Evolutionary conservation across 2,797 vertebrate genomes (phyloP).

Genomic region (Cryptoblepharus egeriae): DNA sequence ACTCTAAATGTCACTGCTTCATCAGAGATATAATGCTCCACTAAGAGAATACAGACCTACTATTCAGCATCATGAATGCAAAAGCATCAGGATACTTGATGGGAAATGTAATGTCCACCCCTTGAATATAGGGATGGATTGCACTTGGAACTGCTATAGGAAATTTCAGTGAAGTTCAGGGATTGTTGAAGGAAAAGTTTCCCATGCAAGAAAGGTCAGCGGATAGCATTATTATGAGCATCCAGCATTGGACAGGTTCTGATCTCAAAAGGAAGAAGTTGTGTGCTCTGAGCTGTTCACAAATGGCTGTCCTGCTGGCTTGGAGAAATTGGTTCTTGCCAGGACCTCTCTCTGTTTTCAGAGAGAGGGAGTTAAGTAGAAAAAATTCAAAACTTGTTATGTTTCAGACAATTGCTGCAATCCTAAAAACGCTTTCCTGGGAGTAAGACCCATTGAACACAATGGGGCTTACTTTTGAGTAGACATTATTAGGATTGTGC

Average conservation of each 20-base stretch:
- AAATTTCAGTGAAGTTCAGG: not conserved
- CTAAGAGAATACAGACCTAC: constrained; percentile 28
- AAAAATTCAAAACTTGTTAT: not conserved
- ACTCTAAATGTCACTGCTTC: constrained; percentile 55
- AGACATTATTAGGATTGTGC: no score
- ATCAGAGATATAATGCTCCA: constrained; percentile 19
- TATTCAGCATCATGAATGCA: not conserved
- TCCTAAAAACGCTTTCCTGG: no score
- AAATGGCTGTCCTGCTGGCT: not conserved
- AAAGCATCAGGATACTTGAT: not conserved
- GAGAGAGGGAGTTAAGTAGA: not conserved
- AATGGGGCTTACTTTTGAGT: no score
- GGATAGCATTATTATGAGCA: not conserved
- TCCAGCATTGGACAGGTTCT: constrained; percentile 15
- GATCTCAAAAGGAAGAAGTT: not conserved
- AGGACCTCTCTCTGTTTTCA: not conserved
- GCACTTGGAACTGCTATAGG: accelerated
- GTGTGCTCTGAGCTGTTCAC: not conserved
- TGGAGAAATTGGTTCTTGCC: not conserved
- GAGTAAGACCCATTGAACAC: no score
- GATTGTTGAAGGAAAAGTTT: not conserved
- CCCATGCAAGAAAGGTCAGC: not conserved
- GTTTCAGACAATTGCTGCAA: no score
- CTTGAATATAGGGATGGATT: not conserved
- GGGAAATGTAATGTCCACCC: not conserved